Base-by-base conservation (phyloP, 2,113 vertebrate species). In the Gallinago paraguaiae region DNA sequence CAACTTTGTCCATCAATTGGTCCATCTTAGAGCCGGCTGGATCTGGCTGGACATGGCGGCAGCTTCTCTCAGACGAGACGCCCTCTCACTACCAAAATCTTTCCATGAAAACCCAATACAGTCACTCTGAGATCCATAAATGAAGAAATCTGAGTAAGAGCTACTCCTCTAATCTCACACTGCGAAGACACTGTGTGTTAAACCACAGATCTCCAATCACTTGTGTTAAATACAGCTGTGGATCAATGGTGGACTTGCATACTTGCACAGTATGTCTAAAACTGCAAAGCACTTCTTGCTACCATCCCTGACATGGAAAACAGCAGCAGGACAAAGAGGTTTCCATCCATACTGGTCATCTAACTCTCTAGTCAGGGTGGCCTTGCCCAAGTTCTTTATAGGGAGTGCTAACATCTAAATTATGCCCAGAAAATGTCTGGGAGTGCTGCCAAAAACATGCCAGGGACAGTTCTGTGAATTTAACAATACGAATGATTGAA, bases 401-500 rank as follows among this genome's bases (percentile, higher is more conserved):
- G 17, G 41, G 31, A 67, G 20, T 50, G 37, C 41, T 50, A 75
- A 50, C 41, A 31, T 50, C 70, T 75, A 75, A 82, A 75, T 90
- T 75, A 68, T 46, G 57, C 22, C 33, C 2, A 9, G 68, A 17
- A 92, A 83, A 20, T 35, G 5, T 50, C 76, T 68, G 50, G 37
- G 61, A 92, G 9, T 23, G 11, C 18, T 60, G 63, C 80, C 76
- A 86, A 88, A 71, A 72, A n/a, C 39, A 25, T 43, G 10, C 53
- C 65, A 86, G 48, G 20, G 37, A 54, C 46, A 0, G 1, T 79
- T 68, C 43, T 39, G 23, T 75, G 30, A 79, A 37, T 76, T 54
- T 50, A 50, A 35, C 37, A 70, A 27, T 12, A 14, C 0, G 0
- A 16, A 57, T 1, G 0, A 22, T 46, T 80, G 53, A 82, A 60